phyloP scores from a whole-genome alignment of 2,888 invertebrate species.

The Rhagonycha lutea region DNA sequence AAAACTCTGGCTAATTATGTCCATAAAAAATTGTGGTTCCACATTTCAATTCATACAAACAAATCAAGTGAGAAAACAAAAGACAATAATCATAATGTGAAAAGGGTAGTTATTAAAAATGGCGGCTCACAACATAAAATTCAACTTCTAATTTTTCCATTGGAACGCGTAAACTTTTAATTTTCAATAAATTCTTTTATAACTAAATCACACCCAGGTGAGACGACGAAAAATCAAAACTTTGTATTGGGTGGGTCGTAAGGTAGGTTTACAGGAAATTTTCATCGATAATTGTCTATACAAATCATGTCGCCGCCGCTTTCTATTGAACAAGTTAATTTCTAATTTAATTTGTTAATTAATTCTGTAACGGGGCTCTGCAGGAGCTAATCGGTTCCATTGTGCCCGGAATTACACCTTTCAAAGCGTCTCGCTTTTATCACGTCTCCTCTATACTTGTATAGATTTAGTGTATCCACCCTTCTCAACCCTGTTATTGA shows the following conservation, averaged over 20 bases:
- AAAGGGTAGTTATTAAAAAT: background rate
- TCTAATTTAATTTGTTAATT: conserved; percentile 61
- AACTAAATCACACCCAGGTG: background rate
- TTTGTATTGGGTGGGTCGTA: background rate
- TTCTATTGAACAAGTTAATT: conserved; percentile 58
- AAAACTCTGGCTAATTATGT: too few species aligned
- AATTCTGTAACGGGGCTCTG: conserved; percentile 54
- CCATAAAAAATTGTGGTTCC: background rate
- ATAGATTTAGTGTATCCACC: conserved; percentile 40
- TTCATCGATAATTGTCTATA: conserved; percentile 27
- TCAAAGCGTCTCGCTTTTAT: conserved; percentile 41
- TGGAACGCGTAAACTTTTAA: background rate
- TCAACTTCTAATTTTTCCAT: background rate
- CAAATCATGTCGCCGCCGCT: conserved; percentile 32
- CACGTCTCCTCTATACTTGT: conserved; percentile 40
- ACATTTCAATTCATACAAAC: background rate
- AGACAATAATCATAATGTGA: background rate
- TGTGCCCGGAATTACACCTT: conserved; percentile 54
- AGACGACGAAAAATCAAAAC: background rate
- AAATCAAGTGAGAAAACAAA: background rate
- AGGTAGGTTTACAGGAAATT: background rate
- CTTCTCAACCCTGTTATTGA: conserved; percentile 47
- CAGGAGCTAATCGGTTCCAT: conserved; percentile 56
- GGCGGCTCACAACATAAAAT: background rate
- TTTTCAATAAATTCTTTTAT: background rate